Conservation (phyloP, 2,113 vertebrate genomes). For the Hemibagrus wyckioides region DNA sequence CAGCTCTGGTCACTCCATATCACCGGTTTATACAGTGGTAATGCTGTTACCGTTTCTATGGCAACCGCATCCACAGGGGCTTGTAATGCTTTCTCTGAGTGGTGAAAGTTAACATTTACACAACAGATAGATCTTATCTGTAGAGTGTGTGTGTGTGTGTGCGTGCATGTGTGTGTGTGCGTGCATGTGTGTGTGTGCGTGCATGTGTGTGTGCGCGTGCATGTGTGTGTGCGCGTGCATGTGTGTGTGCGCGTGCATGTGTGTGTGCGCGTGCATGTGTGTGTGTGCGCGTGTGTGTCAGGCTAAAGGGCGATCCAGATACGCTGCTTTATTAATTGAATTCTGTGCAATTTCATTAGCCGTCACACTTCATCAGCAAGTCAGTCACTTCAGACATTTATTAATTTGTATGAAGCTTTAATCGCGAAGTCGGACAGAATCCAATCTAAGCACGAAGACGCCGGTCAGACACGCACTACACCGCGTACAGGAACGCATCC, state of each 20-base stretch:
- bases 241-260: background rate
- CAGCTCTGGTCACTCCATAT: no score
- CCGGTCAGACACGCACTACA: background rate
- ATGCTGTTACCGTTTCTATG: no score
- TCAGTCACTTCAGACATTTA: background rate
- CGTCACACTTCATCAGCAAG: slow-evolving; percentile 9
- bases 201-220: background rate
- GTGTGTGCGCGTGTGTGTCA: background rate
- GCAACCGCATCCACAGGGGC: no score
- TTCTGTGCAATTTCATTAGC: background rate
- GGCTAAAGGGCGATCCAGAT: background rate
- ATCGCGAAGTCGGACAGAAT: background rate
- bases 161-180: background rate
- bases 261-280: background rate
- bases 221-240: no score
- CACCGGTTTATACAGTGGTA: no score
- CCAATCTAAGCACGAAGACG: background rate
- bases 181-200: background rate
- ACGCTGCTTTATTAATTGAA: background rate
- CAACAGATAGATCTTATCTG: no score
- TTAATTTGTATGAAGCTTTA: background rate
- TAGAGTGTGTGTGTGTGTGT: no score
- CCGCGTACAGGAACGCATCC: background rate
- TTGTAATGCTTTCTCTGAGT: no score
- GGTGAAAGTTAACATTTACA: no score